phyloP scores from a whole-genome alignment of 1,140 invertebrate species.

The Laupala kohalensis region DNA sequence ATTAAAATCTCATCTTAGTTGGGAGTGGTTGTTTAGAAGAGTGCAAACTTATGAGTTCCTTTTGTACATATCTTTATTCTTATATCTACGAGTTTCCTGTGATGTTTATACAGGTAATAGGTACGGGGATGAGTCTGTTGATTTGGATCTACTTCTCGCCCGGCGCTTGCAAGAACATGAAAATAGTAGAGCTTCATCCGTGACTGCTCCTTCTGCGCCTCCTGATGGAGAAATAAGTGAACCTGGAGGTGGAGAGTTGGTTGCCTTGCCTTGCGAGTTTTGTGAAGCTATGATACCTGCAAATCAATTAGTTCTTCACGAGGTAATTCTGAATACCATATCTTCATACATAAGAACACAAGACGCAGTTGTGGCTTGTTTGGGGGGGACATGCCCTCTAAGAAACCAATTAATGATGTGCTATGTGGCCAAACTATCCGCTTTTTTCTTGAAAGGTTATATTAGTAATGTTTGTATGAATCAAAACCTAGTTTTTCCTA shows the following conservation, averaged over 20 bases:
- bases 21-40: background rate
- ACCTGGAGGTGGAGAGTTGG: constrained; percentile 2
- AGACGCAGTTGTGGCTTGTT: no score
- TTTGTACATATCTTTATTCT: background rate
- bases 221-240: background rate
- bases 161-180: constrained; percentile 2
- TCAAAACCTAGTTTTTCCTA: no score
- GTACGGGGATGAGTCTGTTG: background rate
- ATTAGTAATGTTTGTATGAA: no score
- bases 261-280: constrained; percentile 10
- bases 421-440: no score
- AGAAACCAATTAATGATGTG: no score
- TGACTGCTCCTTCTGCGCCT: background rate
- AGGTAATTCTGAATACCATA: no score
- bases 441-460: no score
- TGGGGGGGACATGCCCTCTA: no score
- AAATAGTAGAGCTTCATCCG: background rate
- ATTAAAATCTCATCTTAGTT: background rate
- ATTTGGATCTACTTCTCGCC: constrained; percentile 9
- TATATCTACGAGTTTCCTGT: background rate
- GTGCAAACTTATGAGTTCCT: background rate
- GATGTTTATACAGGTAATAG: background rate
- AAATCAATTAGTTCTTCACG: constrained; percentile 8
- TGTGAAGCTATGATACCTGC: constrained; percentile 12
- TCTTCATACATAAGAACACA: no score